Evolutionary conservation across 2,797 vertebrate genomes (phyloP).

Genomic region (Lindbergichthys nudifrons): DNA sequence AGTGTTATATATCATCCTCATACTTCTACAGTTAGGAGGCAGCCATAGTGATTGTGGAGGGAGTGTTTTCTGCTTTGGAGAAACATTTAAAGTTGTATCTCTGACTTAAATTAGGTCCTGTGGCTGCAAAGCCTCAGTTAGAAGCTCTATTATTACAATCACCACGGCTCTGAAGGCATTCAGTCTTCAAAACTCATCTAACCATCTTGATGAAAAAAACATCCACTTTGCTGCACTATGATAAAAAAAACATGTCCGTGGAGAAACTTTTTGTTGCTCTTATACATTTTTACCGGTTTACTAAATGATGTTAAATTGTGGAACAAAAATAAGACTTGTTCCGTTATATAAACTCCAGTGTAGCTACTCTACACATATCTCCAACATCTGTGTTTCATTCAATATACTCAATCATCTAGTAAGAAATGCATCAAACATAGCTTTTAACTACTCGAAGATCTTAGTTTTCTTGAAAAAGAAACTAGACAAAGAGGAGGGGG

Average conservation of each 20-base stretch:
- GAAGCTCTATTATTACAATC: neutral
- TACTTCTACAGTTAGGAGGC: neutral
- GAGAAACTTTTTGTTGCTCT: neutral
- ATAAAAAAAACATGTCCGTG: neutral
- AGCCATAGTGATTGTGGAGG: neutral
- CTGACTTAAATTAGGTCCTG: neutral
- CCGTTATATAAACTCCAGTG: constrained; percentile 14
- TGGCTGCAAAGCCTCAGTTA: neutral
- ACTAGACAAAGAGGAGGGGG: neutral
- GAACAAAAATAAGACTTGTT: neutral
- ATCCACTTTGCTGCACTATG: neutral
- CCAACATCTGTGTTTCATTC: neutral
- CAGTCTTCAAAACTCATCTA: neutral
- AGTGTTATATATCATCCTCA: neutral
- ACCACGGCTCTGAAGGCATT: neutral
- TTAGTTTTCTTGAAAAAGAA: constrained; percentile 10
- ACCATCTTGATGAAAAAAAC: neutral
- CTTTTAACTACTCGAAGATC: neutral
- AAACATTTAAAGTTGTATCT: neutral
- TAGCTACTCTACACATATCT: constrained; percentile 21
- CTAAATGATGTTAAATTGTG: neutral
- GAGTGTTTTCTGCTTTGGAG: neutral
- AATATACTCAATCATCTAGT: neutral
- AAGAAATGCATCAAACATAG: constrained; percentile 18
- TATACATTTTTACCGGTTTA: neutral